Base-by-base conservation (phyloP, 2,113 vertebrate species). In the Daphoenositta chrysoptera region DNA sequence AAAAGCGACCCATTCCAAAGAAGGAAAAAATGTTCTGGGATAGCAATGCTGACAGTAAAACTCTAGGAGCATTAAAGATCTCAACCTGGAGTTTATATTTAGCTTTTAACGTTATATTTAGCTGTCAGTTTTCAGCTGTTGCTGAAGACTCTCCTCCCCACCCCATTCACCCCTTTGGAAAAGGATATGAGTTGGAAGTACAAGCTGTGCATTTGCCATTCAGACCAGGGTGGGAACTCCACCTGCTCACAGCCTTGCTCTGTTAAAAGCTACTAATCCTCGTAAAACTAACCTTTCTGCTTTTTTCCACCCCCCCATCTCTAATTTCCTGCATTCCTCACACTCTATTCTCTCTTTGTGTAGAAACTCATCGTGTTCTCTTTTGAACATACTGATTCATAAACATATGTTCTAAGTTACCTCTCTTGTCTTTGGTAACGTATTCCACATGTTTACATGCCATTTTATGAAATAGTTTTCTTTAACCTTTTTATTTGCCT, bases 331-430 rank as follows among this genome's bases (percentile, higher is more conserved):
- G 92, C 95, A 97, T 95, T 91, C 95, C 90, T 92, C 64, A 80
- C 69, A 80, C 94, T 97, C 94, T 92, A 93, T 93, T 96, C 87
- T 93, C 81, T 87, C 97, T 98, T 97, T 96, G 94, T 97, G 89
- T 63, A 93, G 83, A 93, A 84, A 82, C 83, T 96, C 96, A 89
- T 92, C 94, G 93, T 96, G 88, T 72, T 96, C 86, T 70, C 96
- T 95, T 89, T 90, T 95, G 96, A 97, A 96, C 90, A 47, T 61
- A 96, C 75, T 75, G 50, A 82, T 90, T 96, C 94, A 84, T 90
- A 96, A 97, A 96, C 96, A 97, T 96, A 94, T 97, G 97, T 97
- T 97, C 83, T 93, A 96, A 94, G 96, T 98, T 98, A 97, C 95
- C 96, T 97, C 80, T 96, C 95, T 96, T 97, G 87, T 97, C 95